Conservation (phyloP, 1,140 invertebrate genomes). For the Trichonephila inaurata region DNA sequence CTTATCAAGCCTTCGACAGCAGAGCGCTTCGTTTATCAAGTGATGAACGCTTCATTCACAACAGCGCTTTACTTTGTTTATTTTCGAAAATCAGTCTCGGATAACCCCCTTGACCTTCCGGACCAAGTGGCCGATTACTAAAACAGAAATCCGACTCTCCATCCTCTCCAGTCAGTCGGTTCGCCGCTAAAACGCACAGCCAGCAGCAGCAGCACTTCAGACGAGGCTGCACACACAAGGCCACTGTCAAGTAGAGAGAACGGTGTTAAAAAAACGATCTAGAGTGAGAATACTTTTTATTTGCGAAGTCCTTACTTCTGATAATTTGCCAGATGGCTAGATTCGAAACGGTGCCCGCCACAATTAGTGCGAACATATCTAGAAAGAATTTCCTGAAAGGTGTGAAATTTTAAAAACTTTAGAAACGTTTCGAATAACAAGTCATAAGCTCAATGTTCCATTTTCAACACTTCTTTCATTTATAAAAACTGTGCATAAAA, state of each 20-base stretch:
- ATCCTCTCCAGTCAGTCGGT: not conserved
- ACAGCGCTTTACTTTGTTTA: not conserved
- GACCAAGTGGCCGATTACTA: not conserved
- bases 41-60: conserved; percentile 26
- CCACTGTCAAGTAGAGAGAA: not conserved
- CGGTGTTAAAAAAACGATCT: not conserved
- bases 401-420: no score
- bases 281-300: not conserved
- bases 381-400: no score
- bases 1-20: not conserved
- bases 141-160: not conserved
- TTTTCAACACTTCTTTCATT: no score
- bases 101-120: conserved; percentile 11
- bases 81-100: not conserved
- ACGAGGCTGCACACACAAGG: not conserved
- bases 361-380: no score
- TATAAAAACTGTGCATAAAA: no score
- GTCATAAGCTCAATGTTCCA: no score
- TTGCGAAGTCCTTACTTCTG: not conserved
- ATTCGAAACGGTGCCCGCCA: not conserved
- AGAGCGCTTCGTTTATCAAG: not conserved
- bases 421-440: no score
- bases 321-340: not conserved
- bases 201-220: not conserved
- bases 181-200: not conserved